These are phyloP conservation scores for Axea sp. DNA, from an alignment of 2,888 invertebrate genomes.

Conservation along the genomic window DNA sequence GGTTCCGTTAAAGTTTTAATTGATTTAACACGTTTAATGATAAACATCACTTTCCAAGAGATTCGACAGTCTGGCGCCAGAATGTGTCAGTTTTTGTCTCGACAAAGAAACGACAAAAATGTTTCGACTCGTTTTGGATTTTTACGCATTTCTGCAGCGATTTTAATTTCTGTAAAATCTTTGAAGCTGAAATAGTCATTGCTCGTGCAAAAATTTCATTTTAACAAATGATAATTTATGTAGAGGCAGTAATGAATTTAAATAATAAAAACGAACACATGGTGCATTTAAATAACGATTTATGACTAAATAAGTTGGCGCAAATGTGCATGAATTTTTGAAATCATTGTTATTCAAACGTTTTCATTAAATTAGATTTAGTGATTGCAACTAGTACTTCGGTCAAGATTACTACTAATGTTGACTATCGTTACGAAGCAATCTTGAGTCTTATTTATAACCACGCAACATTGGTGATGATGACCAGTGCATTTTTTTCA, in stretches of 20 bases:
- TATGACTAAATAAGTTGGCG: no score
- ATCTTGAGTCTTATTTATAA: slow-evolving; percentile 43
- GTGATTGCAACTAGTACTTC: slow-evolving; percentile 16
- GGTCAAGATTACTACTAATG: slow-evolving; percentile 41
- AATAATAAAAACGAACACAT: no score
- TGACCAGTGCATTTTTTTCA: slow-evolving; percentile 38
- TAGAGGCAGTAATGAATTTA: no score
- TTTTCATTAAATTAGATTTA: slow-evolving; percentile 36
- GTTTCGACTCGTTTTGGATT: slow-evolving; percentile 54
- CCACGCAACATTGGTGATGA: slow-evolving; percentile 37
- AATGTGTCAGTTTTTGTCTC: slow-evolving; percentile 66
- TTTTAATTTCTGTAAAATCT: neutral
- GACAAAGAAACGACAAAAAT: slow-evolving; percentile 56
- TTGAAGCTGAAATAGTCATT: no score
- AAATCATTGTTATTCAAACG: no score
- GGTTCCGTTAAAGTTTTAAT: slow-evolving; percentile 68
- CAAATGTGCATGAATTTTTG: no score
- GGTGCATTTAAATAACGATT: no score
- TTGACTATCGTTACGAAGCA: slow-evolving; percentile 46
- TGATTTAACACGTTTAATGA: slow-evolving; percentile 68
- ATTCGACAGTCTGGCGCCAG: slow-evolving; percentile 66
- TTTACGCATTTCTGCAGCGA: slow-evolving; percentile 42
- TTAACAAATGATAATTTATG: no score
- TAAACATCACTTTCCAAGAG: slow-evolving; percentile 64
- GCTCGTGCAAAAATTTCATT: no score